Percentiles rank a stretch among this genome's conserved stretches.
Evolutionary conservation across 2,797 vertebrate species (phyloP).

Genomic region (Alosa sapidissima): DNA sequence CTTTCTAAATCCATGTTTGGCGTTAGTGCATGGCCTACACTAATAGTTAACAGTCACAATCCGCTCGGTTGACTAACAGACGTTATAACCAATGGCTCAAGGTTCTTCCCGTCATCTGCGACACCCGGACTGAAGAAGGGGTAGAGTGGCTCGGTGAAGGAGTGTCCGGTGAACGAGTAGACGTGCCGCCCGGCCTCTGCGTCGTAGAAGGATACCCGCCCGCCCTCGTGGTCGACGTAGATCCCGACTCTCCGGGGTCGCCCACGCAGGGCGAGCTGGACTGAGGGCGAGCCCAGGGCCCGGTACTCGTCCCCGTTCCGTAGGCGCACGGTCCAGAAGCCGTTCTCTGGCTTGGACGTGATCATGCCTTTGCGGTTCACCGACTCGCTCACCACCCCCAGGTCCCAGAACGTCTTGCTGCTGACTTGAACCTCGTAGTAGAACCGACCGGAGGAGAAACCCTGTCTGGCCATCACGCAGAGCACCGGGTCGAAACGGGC

Average conservation of each 20-base stretch:
- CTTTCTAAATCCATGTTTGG: no score
- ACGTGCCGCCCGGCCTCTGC: constrained; percentile 55
- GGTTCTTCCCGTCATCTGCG: constrained; percentile 36
- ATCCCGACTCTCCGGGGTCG: constrained; percentile 58
- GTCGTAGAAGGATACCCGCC: constrained; percentile 65
- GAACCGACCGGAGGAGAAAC: constrained; percentile 33
- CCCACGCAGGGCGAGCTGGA: neutral
- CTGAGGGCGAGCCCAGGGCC: constrained; percentile 36
- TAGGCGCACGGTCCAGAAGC: constrained; percentile 57
- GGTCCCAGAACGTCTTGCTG: constrained; percentile 46
- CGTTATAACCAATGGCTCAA: constrained; percentile 52
- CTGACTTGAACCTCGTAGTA: constrained; percentile 52
- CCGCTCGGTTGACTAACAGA: constrained; percentile 30
- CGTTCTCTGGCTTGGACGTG: constrained; percentile 50
- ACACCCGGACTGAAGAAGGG: constrained; percentile 51
- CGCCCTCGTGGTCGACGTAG: constrained; percentile 65
- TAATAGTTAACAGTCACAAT: neutral
- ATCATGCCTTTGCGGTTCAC: constrained; percentile 22
- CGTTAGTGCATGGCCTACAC: no score
- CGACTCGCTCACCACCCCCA: constrained; percentile 44
- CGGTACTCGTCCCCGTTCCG: constrained; percentile 49
- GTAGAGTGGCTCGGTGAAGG: constrained; percentile 30
- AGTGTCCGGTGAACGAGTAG: constrained; percentile 57
- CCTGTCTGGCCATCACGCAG: constrained; percentile 32
- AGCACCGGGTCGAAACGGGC: constrained; percentile 34